Conservation (phyloP, 2,797 vertebrate species). For the Falco peregrinus region DNA sequence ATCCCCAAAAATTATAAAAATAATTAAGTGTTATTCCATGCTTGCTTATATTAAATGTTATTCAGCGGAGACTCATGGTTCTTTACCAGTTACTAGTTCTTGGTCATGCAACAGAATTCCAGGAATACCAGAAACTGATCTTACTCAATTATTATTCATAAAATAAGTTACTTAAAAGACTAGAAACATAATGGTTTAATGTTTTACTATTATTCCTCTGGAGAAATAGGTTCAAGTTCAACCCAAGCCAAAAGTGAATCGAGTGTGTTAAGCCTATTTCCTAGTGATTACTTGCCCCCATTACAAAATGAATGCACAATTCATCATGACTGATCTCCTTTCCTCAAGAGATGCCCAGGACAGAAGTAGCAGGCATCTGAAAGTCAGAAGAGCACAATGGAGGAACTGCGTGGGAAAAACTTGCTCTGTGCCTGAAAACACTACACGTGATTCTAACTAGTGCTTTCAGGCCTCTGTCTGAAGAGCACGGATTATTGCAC, state of each 20-base stretch:
- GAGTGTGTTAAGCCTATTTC: constrained; percentile 45
- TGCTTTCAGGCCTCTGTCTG: background rate
- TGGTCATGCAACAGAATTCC: background rate
- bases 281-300: background rate
- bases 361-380: constrained; percentile 26
- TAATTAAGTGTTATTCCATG: background rate
- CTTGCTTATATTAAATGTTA: background rate
- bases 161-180: background rate
- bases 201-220: background rate
- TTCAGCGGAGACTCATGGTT: background rate
- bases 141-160: background rate
- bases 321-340: constrained; percentile 70
- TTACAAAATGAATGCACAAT: constrained; percentile 60
- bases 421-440: background rate
- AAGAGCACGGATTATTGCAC: background rate
- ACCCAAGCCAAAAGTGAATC: constrained; percentile 54
- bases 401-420: background rate
- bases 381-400: constrained; percentile 38
- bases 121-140: background rate
- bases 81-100: background rate
- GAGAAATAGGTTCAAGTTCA: constrained; percentile 38
- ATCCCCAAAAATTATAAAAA: background rate
- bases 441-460: background rate
- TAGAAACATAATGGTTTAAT: background rate
- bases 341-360: constrained; percentile 38